These are phyloP conservation scores for Sitta europaea DNA, from an alignment of 2,113 vertebrate species.

Conservation along the genomic window DNA sequence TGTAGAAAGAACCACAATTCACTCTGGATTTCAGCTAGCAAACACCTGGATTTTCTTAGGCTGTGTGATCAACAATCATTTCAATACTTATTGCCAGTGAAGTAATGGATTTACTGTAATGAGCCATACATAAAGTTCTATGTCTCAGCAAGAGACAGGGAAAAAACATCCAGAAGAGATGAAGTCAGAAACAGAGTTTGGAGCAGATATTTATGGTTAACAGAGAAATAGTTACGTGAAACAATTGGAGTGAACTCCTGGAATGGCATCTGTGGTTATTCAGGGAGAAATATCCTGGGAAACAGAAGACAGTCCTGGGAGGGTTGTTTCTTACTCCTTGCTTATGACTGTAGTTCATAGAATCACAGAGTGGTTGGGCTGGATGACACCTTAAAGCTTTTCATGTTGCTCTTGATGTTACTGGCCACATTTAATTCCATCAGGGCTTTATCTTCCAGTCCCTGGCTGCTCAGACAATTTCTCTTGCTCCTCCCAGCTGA, in stretches of 20 bases:
- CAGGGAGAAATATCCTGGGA: background rate
- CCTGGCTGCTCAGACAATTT: background rate
- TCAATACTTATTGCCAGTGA: background rate
- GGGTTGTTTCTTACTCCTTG: background rate
- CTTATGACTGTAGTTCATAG: background rate
- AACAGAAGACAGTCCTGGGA: background rate
- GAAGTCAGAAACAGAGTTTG: background rate
- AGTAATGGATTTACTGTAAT: background rate
- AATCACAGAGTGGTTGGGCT: background rate
- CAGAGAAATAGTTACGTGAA: background rate
- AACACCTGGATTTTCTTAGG: background rate
- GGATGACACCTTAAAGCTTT: background rate
- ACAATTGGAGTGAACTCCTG: background rate
- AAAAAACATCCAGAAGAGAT: background rate
- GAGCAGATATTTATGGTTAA: background rate
- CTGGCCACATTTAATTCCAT: background rate
- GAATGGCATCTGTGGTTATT: background rate
- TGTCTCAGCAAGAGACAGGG: background rate
- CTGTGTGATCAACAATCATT: background rate
- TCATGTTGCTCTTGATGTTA: background rate
- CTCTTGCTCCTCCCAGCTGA: background rate
- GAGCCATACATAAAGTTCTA: background rate
- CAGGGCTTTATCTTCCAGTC: background rate
- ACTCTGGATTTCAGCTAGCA: background rate
- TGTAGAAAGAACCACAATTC: background rate